phyloP scores from a whole-genome alignment of 2,113 vertebrate species.

The Noctilio leporinus region DNA sequence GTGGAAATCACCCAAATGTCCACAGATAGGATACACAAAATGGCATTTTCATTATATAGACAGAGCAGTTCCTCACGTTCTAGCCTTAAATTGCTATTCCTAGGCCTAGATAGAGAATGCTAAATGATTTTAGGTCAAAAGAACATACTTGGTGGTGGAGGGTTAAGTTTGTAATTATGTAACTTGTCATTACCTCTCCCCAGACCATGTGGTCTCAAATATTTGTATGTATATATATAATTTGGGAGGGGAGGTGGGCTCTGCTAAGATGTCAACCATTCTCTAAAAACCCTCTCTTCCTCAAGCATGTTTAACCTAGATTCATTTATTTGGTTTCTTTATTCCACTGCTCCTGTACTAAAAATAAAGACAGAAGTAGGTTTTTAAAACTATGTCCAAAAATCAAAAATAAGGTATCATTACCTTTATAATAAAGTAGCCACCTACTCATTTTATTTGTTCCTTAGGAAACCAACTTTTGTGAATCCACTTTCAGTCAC shows the following conservation, averaged over 20 bases:
- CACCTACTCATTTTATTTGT: constrained; percentile 8
- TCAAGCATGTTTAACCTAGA: neutral
- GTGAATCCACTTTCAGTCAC: neutral
- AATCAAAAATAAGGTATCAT: neutral
- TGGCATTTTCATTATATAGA: neutral
- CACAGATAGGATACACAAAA: neutral
- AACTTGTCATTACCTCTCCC: neutral
- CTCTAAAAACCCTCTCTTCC: neutral
- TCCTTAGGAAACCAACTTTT: constrained; percentile 24
- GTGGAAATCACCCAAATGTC: neutral
- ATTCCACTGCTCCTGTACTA: neutral
- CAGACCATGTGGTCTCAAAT: neutral
- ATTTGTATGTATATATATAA: neutral
- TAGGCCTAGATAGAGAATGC: neutral
- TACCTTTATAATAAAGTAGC: neutral
- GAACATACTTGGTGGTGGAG: neutral
- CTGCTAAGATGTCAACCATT: neutral
- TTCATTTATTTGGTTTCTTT: constrained; percentile 4
- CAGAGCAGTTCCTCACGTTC: neutral
- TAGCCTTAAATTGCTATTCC: constrained; percentile 8
- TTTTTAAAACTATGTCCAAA: constrained; percentile 5
- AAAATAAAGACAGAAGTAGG: neutral
- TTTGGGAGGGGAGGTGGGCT: neutral
- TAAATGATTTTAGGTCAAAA: neutral
- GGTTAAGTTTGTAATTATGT: neutral